Evolutionary conservation across 37 sponge, comb jelly and placozoan genomes (phyloP).

Genomic region (Ephydatia muelleri): DNA sequence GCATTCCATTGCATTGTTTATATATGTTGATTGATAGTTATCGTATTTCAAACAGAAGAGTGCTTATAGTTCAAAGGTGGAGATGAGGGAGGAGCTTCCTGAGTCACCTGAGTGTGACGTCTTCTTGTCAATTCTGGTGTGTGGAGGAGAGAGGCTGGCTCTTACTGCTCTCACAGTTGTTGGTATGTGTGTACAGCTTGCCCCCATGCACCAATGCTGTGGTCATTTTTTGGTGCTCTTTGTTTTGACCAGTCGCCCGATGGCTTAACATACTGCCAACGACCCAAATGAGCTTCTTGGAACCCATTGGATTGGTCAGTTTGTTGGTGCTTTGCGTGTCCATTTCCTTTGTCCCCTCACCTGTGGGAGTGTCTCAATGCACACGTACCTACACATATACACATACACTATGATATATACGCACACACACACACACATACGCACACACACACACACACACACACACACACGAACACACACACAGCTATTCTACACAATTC

Average conservation of each 20-base stretch:
- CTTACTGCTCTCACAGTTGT: background rate
- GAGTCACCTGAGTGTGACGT: background rate
- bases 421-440: background rate
- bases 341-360: too few relatives aligned
- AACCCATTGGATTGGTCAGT: background rate
- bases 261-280: background rate
- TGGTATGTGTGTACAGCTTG: background rate
- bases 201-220: background rate
- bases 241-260: background rate
- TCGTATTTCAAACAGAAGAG: background rate
- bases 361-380: background rate
- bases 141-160: background rate
- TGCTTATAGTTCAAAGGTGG: background rate
- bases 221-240: background rate
- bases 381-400: background rate
- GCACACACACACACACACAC: background rate
- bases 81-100: background rate
- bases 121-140: background rate
- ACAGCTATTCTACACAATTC: background rate
- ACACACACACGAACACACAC: background rate
- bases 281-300: background rate
- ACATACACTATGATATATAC: background rate
- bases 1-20: too few relatives aligned
- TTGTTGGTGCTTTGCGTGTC: background rate
- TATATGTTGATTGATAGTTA: background rate